A percentile compares a stretch with the other conserved stretches of the same genome.
These are phyloP conservation scores for Calidris pugnax DNA, from an alignment of 2,113 vertebrate species.

Conservation along the genomic window DNA sequence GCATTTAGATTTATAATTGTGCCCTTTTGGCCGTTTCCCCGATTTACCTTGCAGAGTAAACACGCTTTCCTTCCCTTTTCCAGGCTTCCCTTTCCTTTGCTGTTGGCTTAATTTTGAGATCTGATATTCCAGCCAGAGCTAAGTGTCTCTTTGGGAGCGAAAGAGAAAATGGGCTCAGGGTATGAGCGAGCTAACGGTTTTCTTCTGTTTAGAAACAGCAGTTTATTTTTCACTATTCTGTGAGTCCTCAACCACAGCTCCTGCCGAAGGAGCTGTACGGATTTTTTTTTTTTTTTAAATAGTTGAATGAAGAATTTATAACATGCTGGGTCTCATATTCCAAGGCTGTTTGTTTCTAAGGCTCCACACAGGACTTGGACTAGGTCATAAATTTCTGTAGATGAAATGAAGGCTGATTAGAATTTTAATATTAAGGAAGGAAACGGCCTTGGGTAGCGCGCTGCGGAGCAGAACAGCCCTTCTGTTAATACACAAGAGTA, in stretches of 20 bases:
- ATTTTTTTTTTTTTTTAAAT: background rate
- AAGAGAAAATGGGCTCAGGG: background rate
- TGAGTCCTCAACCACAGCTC: background rate
- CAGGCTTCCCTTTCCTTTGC: slow-evolving; percentile 2
- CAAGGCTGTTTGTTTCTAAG: background rate
- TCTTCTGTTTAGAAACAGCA: background rate
- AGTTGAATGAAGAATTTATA: background rate
- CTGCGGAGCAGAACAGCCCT: slow-evolving; percentile 26
- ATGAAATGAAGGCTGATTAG: slow-evolving; percentile 35
- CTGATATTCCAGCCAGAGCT: background rate
- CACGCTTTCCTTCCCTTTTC: background rate
- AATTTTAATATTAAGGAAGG: slow-evolving; percentile 61
- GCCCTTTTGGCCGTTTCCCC: background rate
- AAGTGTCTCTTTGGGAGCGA: background rate
- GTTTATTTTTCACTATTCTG: slow-evolving; percentile 1
- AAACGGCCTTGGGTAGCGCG: slow-evolving; percentile 32
- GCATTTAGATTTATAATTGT: background rate
- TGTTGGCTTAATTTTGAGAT: slow-evolving; percentile 18
- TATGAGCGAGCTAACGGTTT: background rate
- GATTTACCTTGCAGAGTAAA: slow-evolving; percentile 20
- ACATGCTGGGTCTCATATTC: background rate
- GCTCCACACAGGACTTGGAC: background rate
- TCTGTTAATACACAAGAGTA: slow-evolving; percentile 51
- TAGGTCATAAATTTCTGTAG: slow-evolving; percentile 13
- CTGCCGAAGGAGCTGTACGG: slow-evolving; percentile 12